Conservation (phyloP, 2,797 vertebrate species). For the Capromys pilorides region DNA sequence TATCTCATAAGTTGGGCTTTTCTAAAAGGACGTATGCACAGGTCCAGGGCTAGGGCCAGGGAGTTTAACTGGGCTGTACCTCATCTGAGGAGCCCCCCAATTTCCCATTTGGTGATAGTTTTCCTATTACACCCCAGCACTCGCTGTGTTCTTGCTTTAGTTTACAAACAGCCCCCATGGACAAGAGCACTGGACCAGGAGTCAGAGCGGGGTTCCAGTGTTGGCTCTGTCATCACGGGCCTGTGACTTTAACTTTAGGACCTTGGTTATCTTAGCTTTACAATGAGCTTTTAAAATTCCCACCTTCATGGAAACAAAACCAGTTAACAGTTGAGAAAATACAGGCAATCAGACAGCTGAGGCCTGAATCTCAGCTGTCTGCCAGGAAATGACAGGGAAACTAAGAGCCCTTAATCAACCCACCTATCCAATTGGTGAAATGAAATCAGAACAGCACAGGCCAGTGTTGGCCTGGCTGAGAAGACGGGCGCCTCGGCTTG, state of each 20-base stretch:
- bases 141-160: not conserved
- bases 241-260: not conserved
- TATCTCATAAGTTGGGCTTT: not conserved
- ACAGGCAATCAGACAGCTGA: not conserved
- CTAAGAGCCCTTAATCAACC: conserved; percentile 7
- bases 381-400: not conserved
- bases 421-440: not conserved
- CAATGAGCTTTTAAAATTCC: conserved; percentile 15
- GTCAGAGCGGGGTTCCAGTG: not conserved
- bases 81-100: not conserved
- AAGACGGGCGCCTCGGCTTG: not conserved
- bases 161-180: not conserved
- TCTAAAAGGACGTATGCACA: not conserved
- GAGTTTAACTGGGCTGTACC: not conserved
- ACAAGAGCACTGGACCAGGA: not conserved
- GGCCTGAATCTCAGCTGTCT: not conserved
- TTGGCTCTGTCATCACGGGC: not conserved
- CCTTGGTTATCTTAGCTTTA: conserved; percentile 37
- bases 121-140: not conserved
- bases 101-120: not conserved
- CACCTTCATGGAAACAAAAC: not conserved
- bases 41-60: too few species aligned
- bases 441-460: not conserved
- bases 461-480: not conserved
- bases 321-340: not conserved